Percentiles rank a stretch among this genome's conserved stretches.
These are phyloP conservation scores for Ariolimax columbianus DNA, from an alignment of 2,888 invertebrate species.

Conservation along the genomic window DNA sequence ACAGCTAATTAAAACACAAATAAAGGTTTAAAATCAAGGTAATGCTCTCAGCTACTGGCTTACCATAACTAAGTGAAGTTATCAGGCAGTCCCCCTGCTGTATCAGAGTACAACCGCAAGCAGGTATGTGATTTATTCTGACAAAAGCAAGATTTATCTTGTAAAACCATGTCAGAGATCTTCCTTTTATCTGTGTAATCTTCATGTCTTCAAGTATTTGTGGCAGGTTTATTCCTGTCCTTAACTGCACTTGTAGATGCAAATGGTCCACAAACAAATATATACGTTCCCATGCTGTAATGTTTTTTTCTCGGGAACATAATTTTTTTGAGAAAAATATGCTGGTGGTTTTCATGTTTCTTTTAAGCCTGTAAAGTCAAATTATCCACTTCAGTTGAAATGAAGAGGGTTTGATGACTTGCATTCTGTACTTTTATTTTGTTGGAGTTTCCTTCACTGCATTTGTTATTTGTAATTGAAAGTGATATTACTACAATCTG, in stretches of 20 bases:
- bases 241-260: background rate
- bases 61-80: background rate
- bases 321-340: background rate
- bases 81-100: background rate
- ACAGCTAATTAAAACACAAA: background rate
- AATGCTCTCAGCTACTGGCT: background rate
- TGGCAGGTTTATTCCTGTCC: background rate
- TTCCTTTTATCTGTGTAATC: background rate
- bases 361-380: background rate
- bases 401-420: background rate
- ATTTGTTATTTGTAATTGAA: background rate
- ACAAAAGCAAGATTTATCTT: background rate
- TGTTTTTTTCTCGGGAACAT: background rate
- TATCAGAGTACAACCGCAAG: background rate
- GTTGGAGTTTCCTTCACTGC: background rate
- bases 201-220: background rate
- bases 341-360: background rate
- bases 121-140: background rate
- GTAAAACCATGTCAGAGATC: background rate
- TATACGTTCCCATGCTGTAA: background rate
- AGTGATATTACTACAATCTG: constrained; percentile 13
- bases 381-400: background rate
- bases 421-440: background rate
- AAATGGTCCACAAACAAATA: constrained; percentile 3
- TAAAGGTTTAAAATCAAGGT: background rate